A percentile compares a stretch with the other conserved stretches of the same genome.
Conservation (phyloP, 2,113 vertebrate genomes). For the Oceanites oceanicus region DNA sequence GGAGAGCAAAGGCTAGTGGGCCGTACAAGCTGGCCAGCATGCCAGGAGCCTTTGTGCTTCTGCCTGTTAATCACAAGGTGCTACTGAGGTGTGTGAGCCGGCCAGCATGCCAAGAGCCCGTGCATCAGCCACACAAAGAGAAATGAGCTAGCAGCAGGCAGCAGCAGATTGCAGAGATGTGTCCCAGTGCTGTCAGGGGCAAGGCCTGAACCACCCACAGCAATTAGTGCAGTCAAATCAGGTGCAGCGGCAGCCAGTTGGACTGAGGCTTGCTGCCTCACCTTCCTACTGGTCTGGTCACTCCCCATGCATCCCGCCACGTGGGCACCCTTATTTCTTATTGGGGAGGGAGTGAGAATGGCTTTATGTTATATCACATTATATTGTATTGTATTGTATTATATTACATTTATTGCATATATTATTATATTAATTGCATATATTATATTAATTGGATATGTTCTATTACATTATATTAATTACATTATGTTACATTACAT, state of each 20-base stretch:
- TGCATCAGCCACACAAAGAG: slow-evolving; percentile 39
- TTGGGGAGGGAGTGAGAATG: background rate
- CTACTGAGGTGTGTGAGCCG: slow-evolving; percentile 42
- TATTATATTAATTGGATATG: background rate
- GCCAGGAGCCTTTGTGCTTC: slow-evolving; percentile 41
- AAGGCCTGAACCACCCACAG: slow-evolving; percentile 37
- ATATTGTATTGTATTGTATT: background rate
- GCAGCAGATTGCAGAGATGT: slow-evolving; percentile 51
- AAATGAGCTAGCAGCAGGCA: slow-evolving; percentile 54
- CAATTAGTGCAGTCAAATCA: slow-evolving; percentile 47
- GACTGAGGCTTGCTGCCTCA: background rate
- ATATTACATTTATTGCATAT: background rate
- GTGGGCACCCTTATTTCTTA: background rate
- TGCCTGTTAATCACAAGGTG: slow-evolving; percentile 63
- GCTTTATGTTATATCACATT: background rate
- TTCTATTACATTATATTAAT: background rate
- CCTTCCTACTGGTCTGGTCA: background rate
- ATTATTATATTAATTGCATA: background rate
- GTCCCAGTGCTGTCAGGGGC: slow-evolving; percentile 35
- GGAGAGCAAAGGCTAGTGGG: slow-evolving; percentile 34
- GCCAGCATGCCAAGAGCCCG: slow-evolving; percentile 3
- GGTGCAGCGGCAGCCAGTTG: background rate
- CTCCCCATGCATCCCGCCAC: fast-evolving
- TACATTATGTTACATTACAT: background rate
- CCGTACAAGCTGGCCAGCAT: background rate